Percentiles rank a stretch among this genome's conserved stretches.
phyloP scores from a whole-genome alignment of 2,797 vertebrate genomes.

The Acestrorhynchus altus region DNA sequence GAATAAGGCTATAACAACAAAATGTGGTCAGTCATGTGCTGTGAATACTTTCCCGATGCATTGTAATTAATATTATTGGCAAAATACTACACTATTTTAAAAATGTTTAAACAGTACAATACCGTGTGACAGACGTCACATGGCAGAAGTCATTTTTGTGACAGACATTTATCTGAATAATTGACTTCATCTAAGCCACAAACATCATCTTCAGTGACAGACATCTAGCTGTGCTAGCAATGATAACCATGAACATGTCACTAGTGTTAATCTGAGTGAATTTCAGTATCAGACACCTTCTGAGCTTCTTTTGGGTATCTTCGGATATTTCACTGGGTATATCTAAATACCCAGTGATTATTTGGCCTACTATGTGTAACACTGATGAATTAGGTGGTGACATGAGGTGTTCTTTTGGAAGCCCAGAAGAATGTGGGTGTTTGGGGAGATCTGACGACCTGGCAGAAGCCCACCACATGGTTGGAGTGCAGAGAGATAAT shows the following conservation, averaged over 20 bases:
- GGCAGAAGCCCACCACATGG: slow-evolving; percentile 38
- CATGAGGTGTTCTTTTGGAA: slow-evolving; percentile 73
- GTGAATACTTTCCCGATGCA: too few relatives aligned
- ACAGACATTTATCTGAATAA: too few relatives aligned
- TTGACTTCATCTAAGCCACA: too few relatives aligned
- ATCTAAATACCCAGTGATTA: slow-evolving; percentile 70
- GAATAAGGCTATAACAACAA: too few relatives aligned
- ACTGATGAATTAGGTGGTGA: slow-evolving; percentile 79
- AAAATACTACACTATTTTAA: too few relatives aligned
- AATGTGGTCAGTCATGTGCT: too few relatives aligned
- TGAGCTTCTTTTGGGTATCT: slow-evolving; percentile 77
- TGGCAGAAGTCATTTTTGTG: too few relatives aligned
- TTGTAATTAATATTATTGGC: too few relatives aligned
- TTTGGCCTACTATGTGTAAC: slow-evolving; percentile 70
- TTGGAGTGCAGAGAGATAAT: slow-evolving; percentile 66
- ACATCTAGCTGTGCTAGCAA: background rate
- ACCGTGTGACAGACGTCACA: too few relatives aligned
- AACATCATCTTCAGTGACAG: too few relatives aligned
- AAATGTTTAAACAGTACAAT: too few relatives aligned
- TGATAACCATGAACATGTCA: slow-evolving; percentile 5
- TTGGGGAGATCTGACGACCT: slow-evolving; percentile 37
- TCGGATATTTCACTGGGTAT: too few relatives aligned
- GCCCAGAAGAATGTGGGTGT: slow-evolving; percentile 71
- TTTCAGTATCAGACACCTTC: slow-evolving; percentile 67
- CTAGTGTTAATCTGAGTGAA: slow-evolving; percentile 67